Evolutionary conservation across 2,113 vertebrate genomes (phyloP), one percentile per base, ranked within the genome.

Genomic region (Azemiops feae): DNA sequence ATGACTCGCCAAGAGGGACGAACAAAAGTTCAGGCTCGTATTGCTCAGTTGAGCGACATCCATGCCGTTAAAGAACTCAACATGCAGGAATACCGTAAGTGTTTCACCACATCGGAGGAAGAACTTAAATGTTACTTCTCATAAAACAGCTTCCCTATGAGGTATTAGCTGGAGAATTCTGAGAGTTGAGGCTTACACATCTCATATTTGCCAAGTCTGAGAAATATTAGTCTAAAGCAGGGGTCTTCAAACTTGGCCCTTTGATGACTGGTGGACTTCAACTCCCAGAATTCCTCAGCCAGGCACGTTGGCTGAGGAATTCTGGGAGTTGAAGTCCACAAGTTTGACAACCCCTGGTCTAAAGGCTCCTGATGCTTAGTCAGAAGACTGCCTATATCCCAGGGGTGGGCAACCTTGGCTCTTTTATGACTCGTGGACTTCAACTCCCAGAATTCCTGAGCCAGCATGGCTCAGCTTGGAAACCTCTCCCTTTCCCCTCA

Each of bases 1-100:
- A 99, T 99, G 97, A 98, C 98, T 0, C 99, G 99, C 0, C 97
- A 98, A 3, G 98, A 99, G 94, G 98, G 99, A 1, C 98, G 99
- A 91, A 99, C 99, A 10, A 99, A 99, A 97, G 99, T 99, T 95
- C 99, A 99, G 95, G 99, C 99, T 2, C 99, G 99, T 57, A 99
- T 99, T 86, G 97, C 98, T 18, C 98, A 98, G 85, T 98, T 99
- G 90, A 99, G 98, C 45, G 99, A 99, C 97, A 99, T 99, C 94
- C 99, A 99, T 52, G 99, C 99, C 1, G 99, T 99, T 9, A 99
- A 98, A 90, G 98, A 99, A 92, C 97, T 99, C 30, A 98, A 99
- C 96, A 95, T 98, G 96, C 97, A 98, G 90, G 99, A 99, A n/a
- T 99, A 99, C 94, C 97, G 99, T 99, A 97, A 99, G 99, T 98